A percentile compares a stretch with the other conserved stretches of the same genome.
Conservation (phyloP, 1,140 invertebrate genomes). For the Galleria mellonella region DNA sequence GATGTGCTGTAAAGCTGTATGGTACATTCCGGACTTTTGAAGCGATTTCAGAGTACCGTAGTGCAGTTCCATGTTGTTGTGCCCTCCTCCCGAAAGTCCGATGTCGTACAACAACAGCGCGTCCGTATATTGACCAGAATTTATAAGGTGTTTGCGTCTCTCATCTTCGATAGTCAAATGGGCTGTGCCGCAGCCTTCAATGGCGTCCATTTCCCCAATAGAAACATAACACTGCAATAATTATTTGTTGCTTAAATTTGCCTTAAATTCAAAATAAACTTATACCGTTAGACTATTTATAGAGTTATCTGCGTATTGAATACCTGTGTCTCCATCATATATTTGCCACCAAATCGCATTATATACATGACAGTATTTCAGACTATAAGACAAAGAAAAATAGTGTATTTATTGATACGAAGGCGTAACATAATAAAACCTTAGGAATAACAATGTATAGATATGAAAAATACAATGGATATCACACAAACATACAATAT, state of each 20-base stretch:
- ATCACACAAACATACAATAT: no score
- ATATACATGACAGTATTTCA: no score
- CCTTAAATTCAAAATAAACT: no score
- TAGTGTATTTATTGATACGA: no score
- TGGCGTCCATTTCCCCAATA: constrained; percentile 60
- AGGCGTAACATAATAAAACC: no score
- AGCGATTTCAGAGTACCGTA: constrained; percentile 38
- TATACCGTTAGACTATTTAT: no score
- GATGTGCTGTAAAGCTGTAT: constrained; percentile 60
- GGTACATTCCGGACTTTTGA: constrained; percentile 59
- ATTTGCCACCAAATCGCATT: no score
- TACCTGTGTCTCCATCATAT: no score
- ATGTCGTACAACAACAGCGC: constrained; percentile 58
- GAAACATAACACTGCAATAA: constrained; percentile 53
- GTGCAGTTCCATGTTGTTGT: constrained; percentile 14
- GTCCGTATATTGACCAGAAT: constrained; percentile 45
- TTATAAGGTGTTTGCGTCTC: constrained; percentile 49
- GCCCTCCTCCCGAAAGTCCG: constrained; percentile 27
- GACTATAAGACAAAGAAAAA: no score
- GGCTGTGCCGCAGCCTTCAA: constrained; percentile 62
- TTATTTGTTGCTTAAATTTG: background rate
- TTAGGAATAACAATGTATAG: no score
- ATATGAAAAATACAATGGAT: no score
- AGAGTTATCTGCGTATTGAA: no score
- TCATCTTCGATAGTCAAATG: constrained; percentile 53